These are phyloP conservation scores for Melinopterus prodromus DNA, from an alignment of 2,888 invertebrate genomes.

Conservation along the genomic window DNA sequence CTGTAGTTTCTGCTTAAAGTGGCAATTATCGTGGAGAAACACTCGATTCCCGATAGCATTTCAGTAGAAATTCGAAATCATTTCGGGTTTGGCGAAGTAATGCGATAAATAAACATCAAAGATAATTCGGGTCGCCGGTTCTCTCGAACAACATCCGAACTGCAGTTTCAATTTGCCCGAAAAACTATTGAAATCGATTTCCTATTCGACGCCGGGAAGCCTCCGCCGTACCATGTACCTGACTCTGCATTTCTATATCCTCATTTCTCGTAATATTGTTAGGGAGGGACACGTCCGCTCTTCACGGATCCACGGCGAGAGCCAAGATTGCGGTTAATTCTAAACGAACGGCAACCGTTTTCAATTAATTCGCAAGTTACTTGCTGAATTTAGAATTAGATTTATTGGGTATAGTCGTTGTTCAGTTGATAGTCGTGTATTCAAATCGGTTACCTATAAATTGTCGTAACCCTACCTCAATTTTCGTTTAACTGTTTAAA, in stretches of 20 bases:
- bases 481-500: too few relatives aligned
- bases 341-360: neutral
- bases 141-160: constrained; percentile 14
- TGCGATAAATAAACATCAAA: constrained; percentile 27
- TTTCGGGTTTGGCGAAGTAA: neutral
- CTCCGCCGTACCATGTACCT: constrained; percentile 17
- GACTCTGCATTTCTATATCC: constrained; percentile 30
- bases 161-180: constrained; percentile 32
- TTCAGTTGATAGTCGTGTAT: too few relatives aligned
- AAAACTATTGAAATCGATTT: constrained; percentile 30
- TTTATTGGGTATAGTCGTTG: neutral
- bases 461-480: too few relatives aligned
- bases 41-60: neutral
- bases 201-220: constrained; percentile 24
- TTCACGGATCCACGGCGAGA: neutral
- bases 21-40: neutral
- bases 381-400: neutral
- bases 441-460: too few relatives aligned
- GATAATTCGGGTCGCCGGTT: constrained; percentile 13
- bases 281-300: neutral
- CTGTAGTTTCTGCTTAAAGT: neutral
- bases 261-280: constrained; percentile 30
- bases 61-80: neutral
- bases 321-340: neutral
- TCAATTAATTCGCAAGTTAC: neutral